A percentile compares a stretch with the other conserved stretches of the same genome.
Conservation (phyloP, 2,113 vertebrate genomes). For the Vanacampus margaritifer region DNA sequence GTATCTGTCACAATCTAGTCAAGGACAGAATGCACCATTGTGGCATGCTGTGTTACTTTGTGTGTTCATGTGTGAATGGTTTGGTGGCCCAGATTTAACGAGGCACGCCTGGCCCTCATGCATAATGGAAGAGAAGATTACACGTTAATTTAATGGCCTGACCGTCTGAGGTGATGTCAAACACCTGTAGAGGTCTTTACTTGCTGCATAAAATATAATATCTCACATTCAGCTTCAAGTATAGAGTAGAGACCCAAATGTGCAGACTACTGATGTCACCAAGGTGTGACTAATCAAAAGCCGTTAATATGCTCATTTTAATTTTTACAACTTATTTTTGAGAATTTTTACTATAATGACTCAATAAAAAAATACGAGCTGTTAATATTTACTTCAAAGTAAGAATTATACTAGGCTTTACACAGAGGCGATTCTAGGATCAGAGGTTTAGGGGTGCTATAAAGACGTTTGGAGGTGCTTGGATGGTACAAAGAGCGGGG, state of each 20-base stretch:
- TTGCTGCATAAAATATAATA: slow-evolving; percentile 68
- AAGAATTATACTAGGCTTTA: too few species aligned
- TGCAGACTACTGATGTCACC: not conserved
- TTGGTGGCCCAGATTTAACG: slow-evolving; percentile 66
- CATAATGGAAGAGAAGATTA: slow-evolving; percentile 71
- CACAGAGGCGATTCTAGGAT: too few species aligned
- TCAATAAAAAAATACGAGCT: too few species aligned
- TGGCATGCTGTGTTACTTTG: slow-evolving; percentile 18
- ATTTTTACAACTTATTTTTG: too few species aligned
- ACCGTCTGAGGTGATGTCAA: slow-evolving; percentile 66
- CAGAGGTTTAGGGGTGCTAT: too few species aligned
- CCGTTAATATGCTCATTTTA: too few species aligned
- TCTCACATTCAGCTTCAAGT: slow-evolving; percentile 50
- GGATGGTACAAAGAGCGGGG: too few species aligned
- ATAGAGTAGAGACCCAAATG: slow-evolving; percentile 45
- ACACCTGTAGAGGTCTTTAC: slow-evolving; percentile 66
- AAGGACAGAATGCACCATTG: slow-evolving; percentile 49
- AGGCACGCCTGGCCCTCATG: slow-evolving; percentile 75
- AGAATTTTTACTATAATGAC: too few species aligned
- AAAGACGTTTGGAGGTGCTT: too few species aligned
- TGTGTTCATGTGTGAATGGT: slow-evolving; percentile 18
- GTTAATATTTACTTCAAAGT: too few species aligned
- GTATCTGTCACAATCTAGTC: slow-evolving; percentile 44
- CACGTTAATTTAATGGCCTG: slow-evolving; percentile 67
- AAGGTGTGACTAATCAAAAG: not conserved